A percentile compares a stretch with the other conserved stretches of the same genome.
Evolutionary conservation across 2,797 vertebrate genomes (phyloP).

Genomic region (Anisognathus igniventris): DNA sequence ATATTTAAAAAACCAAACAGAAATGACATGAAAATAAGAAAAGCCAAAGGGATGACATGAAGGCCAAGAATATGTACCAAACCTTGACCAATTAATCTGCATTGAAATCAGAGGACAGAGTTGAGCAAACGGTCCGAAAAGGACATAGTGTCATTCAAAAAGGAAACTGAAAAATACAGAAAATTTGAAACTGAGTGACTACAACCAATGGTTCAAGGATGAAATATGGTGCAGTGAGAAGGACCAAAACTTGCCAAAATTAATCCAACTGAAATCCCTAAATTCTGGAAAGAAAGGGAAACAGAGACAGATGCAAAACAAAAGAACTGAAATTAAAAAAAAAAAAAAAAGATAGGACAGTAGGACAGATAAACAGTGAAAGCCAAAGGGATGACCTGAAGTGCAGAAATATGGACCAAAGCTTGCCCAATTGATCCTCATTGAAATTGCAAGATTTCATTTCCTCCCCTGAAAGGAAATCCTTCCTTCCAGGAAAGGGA

Average conservation of each 20-base stretch:
- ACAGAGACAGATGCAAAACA: neutral
- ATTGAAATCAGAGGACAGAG: neutral
- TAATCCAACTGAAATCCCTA: neutral
- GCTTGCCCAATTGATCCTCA: neutral
- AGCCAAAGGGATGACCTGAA: neutral
- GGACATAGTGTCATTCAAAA: neutral
- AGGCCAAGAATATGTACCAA: neutral
- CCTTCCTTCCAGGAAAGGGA: neutral
- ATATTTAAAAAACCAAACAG: neutral
- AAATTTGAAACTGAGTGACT: neutral
- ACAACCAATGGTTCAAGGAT: neutral
- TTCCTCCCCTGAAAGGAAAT: neutral
- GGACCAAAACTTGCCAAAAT: neutral
- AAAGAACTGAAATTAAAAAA: neutral
- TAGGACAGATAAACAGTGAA: neutral
- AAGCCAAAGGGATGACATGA: neutral
- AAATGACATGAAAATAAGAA: accelerated
- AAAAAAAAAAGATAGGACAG: neutral
- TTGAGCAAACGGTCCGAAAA: neutral
- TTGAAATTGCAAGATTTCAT: neutral
- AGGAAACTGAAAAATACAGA: neutral
- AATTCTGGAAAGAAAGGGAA: neutral
- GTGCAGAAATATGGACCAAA: neutral
- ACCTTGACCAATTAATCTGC: neutral
- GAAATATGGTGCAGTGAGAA: neutral